phyloP scores from a whole-genome alignment of 2,797 vertebrate genomes.

The Neomorphus geoffroyi region DNA sequence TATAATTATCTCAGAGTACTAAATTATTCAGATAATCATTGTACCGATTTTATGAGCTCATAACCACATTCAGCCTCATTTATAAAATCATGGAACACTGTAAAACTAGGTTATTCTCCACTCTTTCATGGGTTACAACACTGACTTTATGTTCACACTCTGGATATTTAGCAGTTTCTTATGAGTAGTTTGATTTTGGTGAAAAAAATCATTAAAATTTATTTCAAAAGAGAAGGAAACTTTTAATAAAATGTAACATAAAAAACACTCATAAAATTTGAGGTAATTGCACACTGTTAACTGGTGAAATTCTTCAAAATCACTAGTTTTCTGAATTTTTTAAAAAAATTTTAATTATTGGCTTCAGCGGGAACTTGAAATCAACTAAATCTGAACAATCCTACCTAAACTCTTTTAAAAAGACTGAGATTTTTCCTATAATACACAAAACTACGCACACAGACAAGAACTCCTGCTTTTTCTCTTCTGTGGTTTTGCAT shows the following conservation, averaged over 20 bases:
- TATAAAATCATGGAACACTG: neutral
- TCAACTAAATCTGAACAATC: neutral
- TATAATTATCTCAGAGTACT: constrained; percentile 3
- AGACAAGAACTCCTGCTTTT: neutral
- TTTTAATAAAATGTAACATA: neutral
- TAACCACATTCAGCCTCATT: neutral
- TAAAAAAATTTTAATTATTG: neutral
- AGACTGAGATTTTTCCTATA: neutral
- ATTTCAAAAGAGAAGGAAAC: neutral
- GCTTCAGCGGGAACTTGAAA: neutral
- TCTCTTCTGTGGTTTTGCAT: neutral
- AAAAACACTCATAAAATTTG: neutral
- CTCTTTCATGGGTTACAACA: neutral
- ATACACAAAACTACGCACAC: neutral
- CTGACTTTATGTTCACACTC: neutral
- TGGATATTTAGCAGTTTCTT: neutral
- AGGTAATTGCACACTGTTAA: neutral
- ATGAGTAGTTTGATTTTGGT: neutral
- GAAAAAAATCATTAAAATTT: neutral
- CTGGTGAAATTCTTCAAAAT: neutral
- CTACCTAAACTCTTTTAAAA: too few relatives aligned
- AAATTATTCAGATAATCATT: constrained; percentile 44
- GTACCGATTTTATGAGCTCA: constrained; percentile 40
- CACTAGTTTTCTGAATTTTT: neutral
- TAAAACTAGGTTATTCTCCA: neutral